These are phyloP conservation scores for Gasterosteus nipponicus DNA, from an alignment of 2,113 vertebrate species.

Conservation along the genomic window DNA sequence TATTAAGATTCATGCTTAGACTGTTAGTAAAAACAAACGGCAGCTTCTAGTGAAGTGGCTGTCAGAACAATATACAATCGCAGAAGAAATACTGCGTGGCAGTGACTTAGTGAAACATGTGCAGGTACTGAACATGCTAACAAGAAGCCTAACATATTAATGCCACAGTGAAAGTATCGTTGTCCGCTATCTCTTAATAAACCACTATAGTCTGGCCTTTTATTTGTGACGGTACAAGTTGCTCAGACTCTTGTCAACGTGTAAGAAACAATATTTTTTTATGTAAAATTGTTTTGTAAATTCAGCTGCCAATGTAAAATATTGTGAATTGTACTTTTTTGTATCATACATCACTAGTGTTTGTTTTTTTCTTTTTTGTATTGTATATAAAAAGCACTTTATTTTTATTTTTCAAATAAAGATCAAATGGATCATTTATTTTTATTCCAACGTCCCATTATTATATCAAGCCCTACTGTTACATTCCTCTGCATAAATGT, in stretches of 20 bases:
- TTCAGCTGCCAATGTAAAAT: conserved; percentile 82
- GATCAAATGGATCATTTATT: conserved; percentile 72
- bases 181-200: conserved; percentile 50
- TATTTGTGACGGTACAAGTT: conserved; percentile 64
- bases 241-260: conserved; percentile 65
- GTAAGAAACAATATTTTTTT: conserved; percentile 66
- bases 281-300: conserved; percentile 82
- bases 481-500: neutral
- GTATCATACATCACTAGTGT: conserved; percentile 80
- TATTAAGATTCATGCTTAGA: conserved; percentile 61
- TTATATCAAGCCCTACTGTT: neutral
- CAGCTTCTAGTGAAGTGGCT: conserved; percentile 65
- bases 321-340: conserved; percentile 82
- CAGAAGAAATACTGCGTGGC: conserved; percentile 51
- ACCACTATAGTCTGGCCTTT: conserved; percentile 69
- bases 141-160: conserved; percentile 45
- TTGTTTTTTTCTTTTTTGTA: conserved; percentile 77
- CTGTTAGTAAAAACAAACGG: conserved; percentile 70
- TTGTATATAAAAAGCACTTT: conserved; percentile 86
- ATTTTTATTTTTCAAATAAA: conserved; percentile 86
- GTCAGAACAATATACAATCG: conserved; percentile 52
- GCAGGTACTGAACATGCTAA: conserved; percentile 50
- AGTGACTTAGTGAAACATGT: conserved; percentile 50
- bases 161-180: conserved; percentile 61
- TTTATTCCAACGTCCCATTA: conserved; percentile 34